Conservation (phyloP, 2,113 vertebrate species). For the Falcunculus frontatus region DNA sequence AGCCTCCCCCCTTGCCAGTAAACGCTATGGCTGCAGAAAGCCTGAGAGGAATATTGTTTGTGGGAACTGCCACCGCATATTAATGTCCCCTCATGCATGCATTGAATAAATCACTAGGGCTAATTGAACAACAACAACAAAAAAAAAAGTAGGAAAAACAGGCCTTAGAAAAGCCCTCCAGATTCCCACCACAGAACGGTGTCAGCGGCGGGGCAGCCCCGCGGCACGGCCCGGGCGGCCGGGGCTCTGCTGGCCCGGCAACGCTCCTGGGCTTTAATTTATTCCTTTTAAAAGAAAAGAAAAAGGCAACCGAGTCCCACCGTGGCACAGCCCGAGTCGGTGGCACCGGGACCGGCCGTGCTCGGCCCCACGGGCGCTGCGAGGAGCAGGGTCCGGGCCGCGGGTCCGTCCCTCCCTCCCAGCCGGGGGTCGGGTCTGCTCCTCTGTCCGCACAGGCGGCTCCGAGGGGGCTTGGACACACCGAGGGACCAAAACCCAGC, state of each 20-base stretch:
- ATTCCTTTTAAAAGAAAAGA: background rate
- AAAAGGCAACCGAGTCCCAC: background rate
- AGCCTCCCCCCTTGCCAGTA: constrained; percentile 35
- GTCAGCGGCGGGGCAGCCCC: constrained; percentile 25
- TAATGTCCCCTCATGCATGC: constrained; percentile 89
- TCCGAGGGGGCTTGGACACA: background rate
- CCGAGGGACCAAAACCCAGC: background rate
- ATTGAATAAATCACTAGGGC: constrained; percentile 87
- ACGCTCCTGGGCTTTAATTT: background rate
- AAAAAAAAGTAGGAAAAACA: constrained; percentile 52
- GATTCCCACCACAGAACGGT: constrained; percentile 45
- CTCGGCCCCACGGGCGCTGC: background rate
- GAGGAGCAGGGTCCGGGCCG: background rate
- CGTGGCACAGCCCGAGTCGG: too few species aligned
- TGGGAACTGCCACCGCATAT: constrained; percentile 91
- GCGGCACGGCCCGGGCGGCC: background rate
- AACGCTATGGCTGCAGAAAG: constrained; percentile 63
- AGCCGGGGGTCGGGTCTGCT: background rate
- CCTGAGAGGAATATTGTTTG: constrained; percentile 77
- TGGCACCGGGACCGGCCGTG: background rate
- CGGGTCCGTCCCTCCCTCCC: background rate
- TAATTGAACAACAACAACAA: constrained; percentile 82
- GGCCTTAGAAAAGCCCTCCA: constrained; percentile 56
- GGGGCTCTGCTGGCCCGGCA: background rate
- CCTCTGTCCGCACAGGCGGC: background rate